Evolutionary conservation across 2,113 vertebrate genomes (phyloP), one percentile per base, ranked within the genome.

Genomic region (Manacus vitellinus): DNA sequence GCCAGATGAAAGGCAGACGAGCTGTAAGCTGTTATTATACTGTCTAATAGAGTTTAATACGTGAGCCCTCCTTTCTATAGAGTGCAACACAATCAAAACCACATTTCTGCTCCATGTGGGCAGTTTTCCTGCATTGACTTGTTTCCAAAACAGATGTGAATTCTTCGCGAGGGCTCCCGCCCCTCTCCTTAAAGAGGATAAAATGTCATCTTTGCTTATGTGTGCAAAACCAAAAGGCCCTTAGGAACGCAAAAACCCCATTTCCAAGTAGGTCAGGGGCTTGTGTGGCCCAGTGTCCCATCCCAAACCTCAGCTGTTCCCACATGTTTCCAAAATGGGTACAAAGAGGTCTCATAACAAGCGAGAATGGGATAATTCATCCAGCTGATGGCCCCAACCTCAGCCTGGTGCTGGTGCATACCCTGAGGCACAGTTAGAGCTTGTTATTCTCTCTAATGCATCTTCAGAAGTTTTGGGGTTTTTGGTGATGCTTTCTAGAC

Each of bases 101-200:
- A 97, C 94, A 96, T 97, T 96, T 91, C 83, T 92, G 72, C 91
- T 90, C 91, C 94, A 17, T 92, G 92, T 88, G 97, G 95, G 94
- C 85, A 95, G 88, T 88, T 94, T 92, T 89, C 84, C 92, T 96
- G 87, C 23, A 0, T 82, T 86, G 94, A 93, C 92, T 97, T 85
- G 93, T 95, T 97, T 95, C 93, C 92, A 94, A 95, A 95, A 93
- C 97, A 95, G 96, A 97, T 95, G 95, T 93, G 95, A 79, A 94
- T 95, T 95, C 94, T 94, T 74, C 56, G 16, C 2, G 1, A 95
- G 76, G 49, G 78, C 89, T 94, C 87, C 95, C 65, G 4, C 71
- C 92, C 90, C 58, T 92, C 83, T 82, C 62, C 89, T 89, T 44
- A 14, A 76, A 91, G 71, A 89, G 92, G 61, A 89, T 91, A 88